These are phyloP conservation scores for Labeo calbasu DNA, from an alignment of 2,797 vertebrate species.

Conservation along the genomic window DNA sequence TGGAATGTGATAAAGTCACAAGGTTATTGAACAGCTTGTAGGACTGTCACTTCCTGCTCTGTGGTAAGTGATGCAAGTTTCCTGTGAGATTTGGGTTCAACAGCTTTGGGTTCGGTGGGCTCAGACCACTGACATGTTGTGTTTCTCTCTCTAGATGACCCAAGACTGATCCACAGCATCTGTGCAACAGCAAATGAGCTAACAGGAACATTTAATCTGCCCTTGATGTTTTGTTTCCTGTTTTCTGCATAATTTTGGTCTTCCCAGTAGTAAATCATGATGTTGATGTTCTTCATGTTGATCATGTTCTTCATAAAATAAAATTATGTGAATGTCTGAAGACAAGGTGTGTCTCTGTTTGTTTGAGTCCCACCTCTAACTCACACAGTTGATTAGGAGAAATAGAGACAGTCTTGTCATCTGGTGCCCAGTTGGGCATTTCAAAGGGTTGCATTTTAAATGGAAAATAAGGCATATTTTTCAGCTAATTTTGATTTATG, in stretches of 20 bases:
- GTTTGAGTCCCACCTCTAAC: background rate
- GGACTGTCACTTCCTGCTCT: background rate
- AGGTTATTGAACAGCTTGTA: slow-evolving; percentile 17
- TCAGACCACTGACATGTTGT: background rate
- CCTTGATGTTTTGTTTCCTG: background rate
- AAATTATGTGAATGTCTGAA: background rate
- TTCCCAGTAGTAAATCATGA: background rate
- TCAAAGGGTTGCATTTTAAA: background rate
- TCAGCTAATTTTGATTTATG: background rate
- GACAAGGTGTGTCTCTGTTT: background rate
- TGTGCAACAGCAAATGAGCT: background rate
- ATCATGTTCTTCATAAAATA: background rate
- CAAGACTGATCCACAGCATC: background rate
- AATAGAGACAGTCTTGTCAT: background rate
- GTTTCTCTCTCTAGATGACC: background rate
- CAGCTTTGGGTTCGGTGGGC: background rate
- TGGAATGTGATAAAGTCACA: slow-evolving; percentile 7
- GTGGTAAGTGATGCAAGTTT: background rate
- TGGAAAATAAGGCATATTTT: background rate
- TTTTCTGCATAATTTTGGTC: background rate
- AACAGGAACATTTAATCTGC: background rate
- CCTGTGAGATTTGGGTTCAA: slow-evolving; percentile 18
- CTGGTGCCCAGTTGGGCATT: background rate
- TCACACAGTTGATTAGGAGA: background rate
- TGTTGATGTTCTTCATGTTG: background rate